Evolutionary conservation across 2,797 vertebrate species (phyloP), one percentile per base, ranked within the genome.

Genomic region (Macropus fuliginosus): DNA sequence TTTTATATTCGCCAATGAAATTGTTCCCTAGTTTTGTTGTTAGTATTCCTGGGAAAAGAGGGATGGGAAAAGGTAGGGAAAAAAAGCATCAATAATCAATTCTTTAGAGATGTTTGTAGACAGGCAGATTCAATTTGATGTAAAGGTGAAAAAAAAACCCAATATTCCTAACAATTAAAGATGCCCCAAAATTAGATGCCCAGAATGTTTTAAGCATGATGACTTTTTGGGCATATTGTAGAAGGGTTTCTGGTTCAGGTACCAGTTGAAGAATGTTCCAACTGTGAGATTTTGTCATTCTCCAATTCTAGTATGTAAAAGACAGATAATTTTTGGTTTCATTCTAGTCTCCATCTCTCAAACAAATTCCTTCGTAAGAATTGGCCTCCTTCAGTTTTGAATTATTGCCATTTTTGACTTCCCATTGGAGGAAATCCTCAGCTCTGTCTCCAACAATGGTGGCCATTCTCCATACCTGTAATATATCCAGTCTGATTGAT

Each of bases 191-290:
- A 40, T 40, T 8, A 40, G n/a, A 46, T 31, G 18, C n/a, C 66
- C 21, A 18, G 6, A 81, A 40, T 40, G 10, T 81, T 81, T 40
- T 81, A 40, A 40, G 6, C 16, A 40, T 81, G n/a, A 40, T 40
- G 21, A 40, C 10, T 74, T 40, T 74, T 74, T 40, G 16, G 40
- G 5, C 6, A 40, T 40, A 81, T 91, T 92, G 54, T 89, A 87
- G 14, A 81, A 91, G 28, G 28, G 66, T 94, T 18, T 8, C 55
- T 96, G 29, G 14, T 92, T 24, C 12, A 92, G 93, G 54, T 55
- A 40, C 59, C 94, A 92, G 12, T 10, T 29, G 92, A 91, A 94
- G 96, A 95, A 31, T 4, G 1, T 90, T 94, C 5, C 91, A 87
- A 66, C 27, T 10, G 56, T 92, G 40, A 93, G 52, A 95, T 94